Conservation (phyloP, 2,888 invertebrate genomes). For the Fissipunctia ypsillon region DNA sequence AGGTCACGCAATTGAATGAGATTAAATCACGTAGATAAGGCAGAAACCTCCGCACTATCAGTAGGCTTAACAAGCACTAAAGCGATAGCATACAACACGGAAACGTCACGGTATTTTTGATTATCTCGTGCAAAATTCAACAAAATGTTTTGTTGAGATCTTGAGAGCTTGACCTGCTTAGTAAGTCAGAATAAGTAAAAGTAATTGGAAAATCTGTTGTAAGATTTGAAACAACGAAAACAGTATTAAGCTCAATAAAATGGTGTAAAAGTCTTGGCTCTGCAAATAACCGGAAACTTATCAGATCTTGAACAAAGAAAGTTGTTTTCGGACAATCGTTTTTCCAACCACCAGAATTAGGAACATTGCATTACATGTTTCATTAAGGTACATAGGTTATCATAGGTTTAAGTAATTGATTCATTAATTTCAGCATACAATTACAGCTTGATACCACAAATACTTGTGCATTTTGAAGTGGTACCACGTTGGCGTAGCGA, state of each 20-base stretch:
- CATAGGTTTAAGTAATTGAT: no score
- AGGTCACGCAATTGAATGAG: slow-evolving; percentile 37
- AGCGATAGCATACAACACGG: slow-evolving; percentile 15
- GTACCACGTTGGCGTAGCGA: slow-evolving; percentile 13
- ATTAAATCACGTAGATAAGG: slow-evolving; percentile 40
- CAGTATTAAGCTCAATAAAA: slow-evolving; percentile 8
- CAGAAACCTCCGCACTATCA: slow-evolving; percentile 21
- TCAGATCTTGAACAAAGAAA: slow-evolving; percentile 12
- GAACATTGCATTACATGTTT: not conserved
- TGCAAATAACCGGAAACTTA: slow-evolving; percentile 17
- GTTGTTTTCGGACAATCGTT: not conserved
- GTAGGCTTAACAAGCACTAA: slow-evolving; percentile 16
- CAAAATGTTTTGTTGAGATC: not conserved
- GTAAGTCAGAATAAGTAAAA: not conserved
- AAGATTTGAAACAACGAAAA: slow-evolving; percentile 17
- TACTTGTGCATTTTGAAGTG: slow-evolving; percentile 18
- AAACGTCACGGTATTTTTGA: not conserved
- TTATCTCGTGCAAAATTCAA: not conserved
- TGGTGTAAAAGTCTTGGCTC: slow-evolving; percentile 3
- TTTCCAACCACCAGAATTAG: not conserved
- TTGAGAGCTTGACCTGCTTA: not conserved
- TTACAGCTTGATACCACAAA: not conserved
- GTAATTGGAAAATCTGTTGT: slow-evolving; percentile 1
- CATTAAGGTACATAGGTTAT: no score
- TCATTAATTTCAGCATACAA: slow-evolving; percentile 8